Evolutionary conservation across 2,888 invertebrate species (phyloP).

Genomic region (Tridacna gigas): DNA sequence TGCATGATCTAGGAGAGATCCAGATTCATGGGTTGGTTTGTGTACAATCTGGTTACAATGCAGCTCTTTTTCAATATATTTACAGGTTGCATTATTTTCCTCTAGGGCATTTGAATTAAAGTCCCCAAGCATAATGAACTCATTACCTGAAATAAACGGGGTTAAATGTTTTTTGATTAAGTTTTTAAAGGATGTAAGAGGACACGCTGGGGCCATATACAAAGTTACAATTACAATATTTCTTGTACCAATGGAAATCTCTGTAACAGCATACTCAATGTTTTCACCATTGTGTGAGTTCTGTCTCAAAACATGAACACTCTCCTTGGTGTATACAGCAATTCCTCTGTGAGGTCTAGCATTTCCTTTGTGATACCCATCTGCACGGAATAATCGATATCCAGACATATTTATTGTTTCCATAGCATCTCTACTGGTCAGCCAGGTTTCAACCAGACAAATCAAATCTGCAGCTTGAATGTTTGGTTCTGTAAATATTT

Average conservation of each 20-base stretch:
- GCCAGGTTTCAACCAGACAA: neutral
- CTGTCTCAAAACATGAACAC: neutral
- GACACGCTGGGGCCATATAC: neutral
- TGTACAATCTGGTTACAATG: neutral
- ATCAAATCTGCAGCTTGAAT: neutral
- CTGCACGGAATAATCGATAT: neutral
- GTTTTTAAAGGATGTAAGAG: neutral
- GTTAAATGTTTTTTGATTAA: neutral
- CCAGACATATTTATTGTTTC: neutral
- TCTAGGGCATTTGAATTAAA: neutral
- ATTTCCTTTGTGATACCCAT: neutral
- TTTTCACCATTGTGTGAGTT: neutral
- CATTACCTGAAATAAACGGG: neutral
- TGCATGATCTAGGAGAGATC: neutral
- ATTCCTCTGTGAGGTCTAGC: neutral
- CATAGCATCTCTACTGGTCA: neutral
- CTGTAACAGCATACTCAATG: neutral
- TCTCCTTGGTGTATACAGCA: neutral
- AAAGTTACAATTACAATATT: neutral
- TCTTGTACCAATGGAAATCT: neutral
- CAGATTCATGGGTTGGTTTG: neutral
- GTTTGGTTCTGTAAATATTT: neutral
- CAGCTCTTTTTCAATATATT: neutral
- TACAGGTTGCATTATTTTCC: too few species aligned
- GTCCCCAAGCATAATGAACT: neutral